phyloP scores from a whole-genome alignment of 2,113 vertebrate genomes.

The Semnornis frantzii region DNA sequence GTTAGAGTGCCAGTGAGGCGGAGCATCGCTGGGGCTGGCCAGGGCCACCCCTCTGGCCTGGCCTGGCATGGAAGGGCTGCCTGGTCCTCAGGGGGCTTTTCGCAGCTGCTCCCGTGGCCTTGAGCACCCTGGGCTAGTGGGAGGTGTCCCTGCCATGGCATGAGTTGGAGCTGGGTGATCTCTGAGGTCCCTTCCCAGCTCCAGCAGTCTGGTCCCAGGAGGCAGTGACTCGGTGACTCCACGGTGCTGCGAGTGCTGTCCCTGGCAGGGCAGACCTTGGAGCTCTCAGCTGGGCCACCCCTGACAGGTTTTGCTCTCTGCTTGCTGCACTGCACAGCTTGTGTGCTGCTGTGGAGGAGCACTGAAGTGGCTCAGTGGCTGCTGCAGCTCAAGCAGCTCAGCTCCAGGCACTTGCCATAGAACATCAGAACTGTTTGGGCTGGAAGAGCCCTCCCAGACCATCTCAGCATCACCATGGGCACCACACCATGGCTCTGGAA shows the following conservation, averaged over 20 bases:
- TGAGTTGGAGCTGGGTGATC: too few species aligned
- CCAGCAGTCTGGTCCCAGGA: too few species aligned
- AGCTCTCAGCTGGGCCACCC: not conserved
- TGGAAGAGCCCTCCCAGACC: too few species aligned
- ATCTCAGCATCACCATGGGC: too few species aligned
- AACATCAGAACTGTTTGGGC: too few species aligned
- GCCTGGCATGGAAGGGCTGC: not conserved
- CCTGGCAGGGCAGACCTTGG: not conserved
- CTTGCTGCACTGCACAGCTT: not conserved
- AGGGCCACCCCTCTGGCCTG: not conserved
- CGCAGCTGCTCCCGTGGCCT: not conserved
- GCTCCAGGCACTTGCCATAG: not conserved
- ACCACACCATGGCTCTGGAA: too few species aligned
- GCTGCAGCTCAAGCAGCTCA: not conserved
- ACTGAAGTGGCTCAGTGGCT: not conserved
- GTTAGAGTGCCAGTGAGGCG: not conserved
- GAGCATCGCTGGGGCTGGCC: not conserved
- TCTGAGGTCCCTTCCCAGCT: too few species aligned
- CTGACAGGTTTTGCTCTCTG: accelerated
- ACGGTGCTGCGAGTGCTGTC: not conserved
- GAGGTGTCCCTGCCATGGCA: too few species aligned
- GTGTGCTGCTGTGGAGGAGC: not conserved
- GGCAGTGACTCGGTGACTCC: too few species aligned
- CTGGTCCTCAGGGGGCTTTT: accelerated
- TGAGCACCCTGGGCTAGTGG: too few species aligned